Conservation (phyloP, 1,140 invertebrate species). For the Triops cancriformis region DNA sequence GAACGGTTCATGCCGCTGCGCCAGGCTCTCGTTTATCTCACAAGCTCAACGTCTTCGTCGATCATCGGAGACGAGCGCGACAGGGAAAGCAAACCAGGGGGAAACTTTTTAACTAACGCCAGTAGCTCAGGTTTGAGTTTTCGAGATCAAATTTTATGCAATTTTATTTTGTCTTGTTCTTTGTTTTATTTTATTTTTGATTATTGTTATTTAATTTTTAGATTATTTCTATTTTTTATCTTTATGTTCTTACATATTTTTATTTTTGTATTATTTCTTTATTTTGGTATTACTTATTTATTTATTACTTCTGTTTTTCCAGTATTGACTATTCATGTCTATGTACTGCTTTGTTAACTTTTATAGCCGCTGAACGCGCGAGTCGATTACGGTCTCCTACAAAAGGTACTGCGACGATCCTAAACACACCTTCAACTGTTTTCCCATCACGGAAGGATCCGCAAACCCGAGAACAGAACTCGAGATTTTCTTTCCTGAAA, state of each 20-base stretch:
- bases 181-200: too few species aligned
- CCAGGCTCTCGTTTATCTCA: background rate
- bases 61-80: constrained; percentile 10
- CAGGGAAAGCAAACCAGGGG: constrained; percentile 14
- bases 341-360: background rate
- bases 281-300: too few species aligned
- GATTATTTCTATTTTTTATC: background rate
- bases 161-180: too few species aligned
- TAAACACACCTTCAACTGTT: background rate
- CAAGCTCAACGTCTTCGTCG: constrained; percentile 9
- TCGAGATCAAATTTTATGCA: too few species aligned
- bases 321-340: background rate
- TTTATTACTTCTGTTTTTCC: too few species aligned
- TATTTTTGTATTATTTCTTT: too few species aligned
- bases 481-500: constrained; percentile 29
- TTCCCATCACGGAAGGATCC: background rate
- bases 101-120: constrained; percentile 18
- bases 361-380: constrained; percentile 13
- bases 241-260: background rate
- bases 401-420: background rate
- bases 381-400: constrained; percentile 24
- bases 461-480: constrained; percentile 21
- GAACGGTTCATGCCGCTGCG: constrained; percentile 31
- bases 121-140: background rate
- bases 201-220: too few species aligned